Conservation (phyloP, 2,797 vertebrate species). For the Gadopsis bispinosus region DNA sequence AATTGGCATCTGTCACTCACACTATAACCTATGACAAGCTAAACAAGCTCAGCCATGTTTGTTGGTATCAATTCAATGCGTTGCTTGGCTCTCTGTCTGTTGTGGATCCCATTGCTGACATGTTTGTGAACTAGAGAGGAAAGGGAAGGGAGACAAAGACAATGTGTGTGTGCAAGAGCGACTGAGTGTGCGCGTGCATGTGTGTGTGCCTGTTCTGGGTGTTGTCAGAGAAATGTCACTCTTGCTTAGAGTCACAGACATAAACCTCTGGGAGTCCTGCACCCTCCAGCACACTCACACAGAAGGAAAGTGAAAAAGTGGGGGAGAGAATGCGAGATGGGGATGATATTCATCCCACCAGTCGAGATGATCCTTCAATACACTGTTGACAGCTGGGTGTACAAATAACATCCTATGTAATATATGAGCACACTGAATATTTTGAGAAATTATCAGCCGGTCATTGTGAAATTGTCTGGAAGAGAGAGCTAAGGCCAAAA, state of each 20-base stretch:
- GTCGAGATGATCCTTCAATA: slow-evolving; percentile 59
- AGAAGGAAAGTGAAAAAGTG: slow-evolving; percentile 68
- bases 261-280: slow-evolving; percentile 81
- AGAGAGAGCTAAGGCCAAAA: slow-evolving; percentile 15
- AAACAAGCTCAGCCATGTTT: slow-evolving; percentile 33
- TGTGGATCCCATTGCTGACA: slow-evolving; percentile 60
- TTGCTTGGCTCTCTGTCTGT: slow-evolving; percentile 58
- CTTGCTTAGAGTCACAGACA: slow-evolving; percentile 83
- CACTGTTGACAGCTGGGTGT: slow-evolving; percentile 49
- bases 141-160: slow-evolving; percentile 51
- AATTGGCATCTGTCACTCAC: slow-evolving; percentile 65
- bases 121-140: slow-evolving; percentile 70
- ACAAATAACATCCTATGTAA: slow-evolving; percentile 46
- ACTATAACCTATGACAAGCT: slow-evolving; percentile 15
- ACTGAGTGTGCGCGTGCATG: slow-evolving; percentile 36
- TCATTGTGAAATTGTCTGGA: slow-evolving; percentile 26
- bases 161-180: slow-evolving; percentile 37
- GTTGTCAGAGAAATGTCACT: slow-evolving; percentile 86
- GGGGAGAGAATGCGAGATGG: slow-evolving; percentile 61
- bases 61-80: slow-evolving; percentile 49
- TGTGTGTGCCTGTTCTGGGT: slow-evolving; percentile 70
- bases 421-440: slow-evolving; percentile 16
- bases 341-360: slow-evolving; percentile 74
- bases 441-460: slow-evolving; percentile 20
- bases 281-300: slow-evolving; percentile 77